These are phyloP conservation scores for Muscicapa adusta DNA, from an alignment of 2,113 vertebrate genomes.

Conservation along the genomic window DNA sequence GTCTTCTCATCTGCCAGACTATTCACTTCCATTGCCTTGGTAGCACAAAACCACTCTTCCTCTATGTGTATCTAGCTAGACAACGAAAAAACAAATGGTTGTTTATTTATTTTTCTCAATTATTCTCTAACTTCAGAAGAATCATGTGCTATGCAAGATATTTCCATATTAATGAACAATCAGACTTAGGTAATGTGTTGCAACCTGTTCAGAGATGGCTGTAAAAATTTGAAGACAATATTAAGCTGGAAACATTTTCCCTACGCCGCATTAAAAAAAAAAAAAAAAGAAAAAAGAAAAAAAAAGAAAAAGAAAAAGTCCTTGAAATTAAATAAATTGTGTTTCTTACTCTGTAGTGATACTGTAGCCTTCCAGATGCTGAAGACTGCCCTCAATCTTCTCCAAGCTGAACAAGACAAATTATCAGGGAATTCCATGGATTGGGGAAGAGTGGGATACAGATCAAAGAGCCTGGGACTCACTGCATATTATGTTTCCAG, in stretches of 20 bases:
- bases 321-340: background rate
- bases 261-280: background rate
- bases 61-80: background rate
- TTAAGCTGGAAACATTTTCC: background rate
- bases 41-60: background rate
- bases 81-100: background rate
- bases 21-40: background rate
- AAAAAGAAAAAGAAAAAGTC: background rate
- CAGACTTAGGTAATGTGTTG: background rate
- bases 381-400: background rate
- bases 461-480: background rate
- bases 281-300: no score
- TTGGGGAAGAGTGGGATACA: fast-evolving
- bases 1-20: background rate
- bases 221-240: background rate
- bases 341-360: background rate
- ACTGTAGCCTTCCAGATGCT: background rate
- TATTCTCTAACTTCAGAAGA: background rate
- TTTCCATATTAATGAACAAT: background rate
- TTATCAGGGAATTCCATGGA: background rate
- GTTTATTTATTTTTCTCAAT: background rate
- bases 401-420: background rate
- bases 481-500: background rate
- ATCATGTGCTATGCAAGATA: background rate
- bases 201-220: background rate